phyloP scores from a whole-genome alignment of 2,888 invertebrate genomes.

The Phaedon cochleariae region DNA sequence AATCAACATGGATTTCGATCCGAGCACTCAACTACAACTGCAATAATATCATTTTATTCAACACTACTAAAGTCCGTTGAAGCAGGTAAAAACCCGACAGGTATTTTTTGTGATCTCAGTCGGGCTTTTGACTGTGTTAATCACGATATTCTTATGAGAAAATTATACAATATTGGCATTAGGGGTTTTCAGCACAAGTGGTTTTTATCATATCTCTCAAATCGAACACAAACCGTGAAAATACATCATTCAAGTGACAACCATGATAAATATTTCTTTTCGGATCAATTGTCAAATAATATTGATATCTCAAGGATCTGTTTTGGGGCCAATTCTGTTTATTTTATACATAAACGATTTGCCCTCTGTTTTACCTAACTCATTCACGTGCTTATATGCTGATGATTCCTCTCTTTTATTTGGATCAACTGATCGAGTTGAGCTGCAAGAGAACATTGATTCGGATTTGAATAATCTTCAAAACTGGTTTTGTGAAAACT shows the following conservation, averaged over 20 bases:
- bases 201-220: not conserved
- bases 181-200: not conserved
- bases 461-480: not conserved
- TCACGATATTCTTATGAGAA: not conserved
- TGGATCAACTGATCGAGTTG: not conserved
- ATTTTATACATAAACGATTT: not conserved
- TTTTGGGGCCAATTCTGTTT: not conserved
- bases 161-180: not conserved
- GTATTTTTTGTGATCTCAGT: not conserved
- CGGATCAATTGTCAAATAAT: not conserved
- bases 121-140: not conserved
- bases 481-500: not conserved
- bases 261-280: not conserved
- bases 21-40: conserved; percentile 10
- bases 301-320: not conserved
- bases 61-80: conserved; percentile 4
- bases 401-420: not conserved
- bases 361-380: not conserved
- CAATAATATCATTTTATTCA: conserved; percentile 10
- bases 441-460: not conserved
- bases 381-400: not conserved
- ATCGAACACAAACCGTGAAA: not conserved
- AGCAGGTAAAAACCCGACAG: conserved; percentile 1
- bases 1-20: conserved; percentile 3
- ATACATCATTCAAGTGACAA: not conserved